These are phyloP conservation scores for Distichodus sexfasciatus DNA, from an alignment of 2,797 vertebrate species.

Conservation along the genomic window DNA sequence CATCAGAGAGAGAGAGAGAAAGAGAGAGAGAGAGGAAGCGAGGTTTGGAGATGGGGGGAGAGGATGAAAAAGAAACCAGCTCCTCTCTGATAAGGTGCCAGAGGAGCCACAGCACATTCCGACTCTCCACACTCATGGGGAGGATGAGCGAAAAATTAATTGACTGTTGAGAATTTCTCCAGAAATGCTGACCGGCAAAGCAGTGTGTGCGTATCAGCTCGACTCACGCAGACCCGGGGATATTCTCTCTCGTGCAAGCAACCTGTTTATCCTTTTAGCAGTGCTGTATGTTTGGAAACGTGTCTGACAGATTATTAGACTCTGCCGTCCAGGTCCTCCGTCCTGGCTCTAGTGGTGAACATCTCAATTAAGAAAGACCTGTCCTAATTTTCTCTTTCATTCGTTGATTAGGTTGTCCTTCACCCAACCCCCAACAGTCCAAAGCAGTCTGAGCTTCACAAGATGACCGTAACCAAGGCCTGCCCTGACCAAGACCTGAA, in stretches of 20 bases:
- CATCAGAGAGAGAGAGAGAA: constrained; percentile 52
- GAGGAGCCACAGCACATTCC: constrained; percentile 18
- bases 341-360: background rate
- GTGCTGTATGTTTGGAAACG: constrained; percentile 20
- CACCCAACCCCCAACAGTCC: constrained; percentile 98
- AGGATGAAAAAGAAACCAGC: constrained; percentile 30
- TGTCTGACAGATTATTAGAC: background rate
- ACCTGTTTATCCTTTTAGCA: constrained; percentile 25
- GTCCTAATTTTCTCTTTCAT: constrained; percentile 23
- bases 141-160: constrained; percentile 43
- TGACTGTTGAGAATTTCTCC: constrained; percentile 43
- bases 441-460: constrained; percentile 97
- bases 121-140: constrained; percentile 25
- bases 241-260: constrained; percentile 24
- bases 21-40: constrained; percentile 15
- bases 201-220: constrained; percentile 44
- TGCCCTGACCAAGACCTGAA: constrained; percentile 96
- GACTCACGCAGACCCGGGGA: constrained; percentile 22
- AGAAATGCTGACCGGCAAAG: constrained; percentile 46
- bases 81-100: constrained; percentile 44
- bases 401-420: constrained; percentile 86
- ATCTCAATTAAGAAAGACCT: background rate
- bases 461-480: constrained; percentile 98
- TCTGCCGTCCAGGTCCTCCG: background rate
- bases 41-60: background rate